Conservation (phyloP, 2,113 vertebrate genomes). For the Toxostoma redivivum region DNA sequence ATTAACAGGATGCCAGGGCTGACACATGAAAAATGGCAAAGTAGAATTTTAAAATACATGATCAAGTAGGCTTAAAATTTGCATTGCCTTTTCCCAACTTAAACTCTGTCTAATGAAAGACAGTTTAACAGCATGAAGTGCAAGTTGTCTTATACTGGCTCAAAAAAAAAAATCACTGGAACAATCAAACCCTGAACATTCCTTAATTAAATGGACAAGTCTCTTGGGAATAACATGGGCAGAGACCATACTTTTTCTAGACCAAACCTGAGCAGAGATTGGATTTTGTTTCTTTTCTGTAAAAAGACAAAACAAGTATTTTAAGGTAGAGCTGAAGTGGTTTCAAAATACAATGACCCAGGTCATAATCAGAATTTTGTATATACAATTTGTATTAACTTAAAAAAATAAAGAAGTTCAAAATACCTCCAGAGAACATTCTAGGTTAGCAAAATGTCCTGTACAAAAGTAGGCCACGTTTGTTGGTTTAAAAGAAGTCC, state of each 20-base stretch:
- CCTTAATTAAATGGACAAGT: not conserved
- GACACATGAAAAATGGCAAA: not conserved
- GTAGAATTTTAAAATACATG: not conserved
- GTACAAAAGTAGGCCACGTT: conserved; percentile 68
- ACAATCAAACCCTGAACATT: not conserved
- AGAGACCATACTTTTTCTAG: not conserved
- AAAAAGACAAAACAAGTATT: not conserved
- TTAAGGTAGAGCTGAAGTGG: not conserved
- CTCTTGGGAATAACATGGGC: not conserved
- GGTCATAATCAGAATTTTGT: not conserved
- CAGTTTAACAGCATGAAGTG: not conserved
- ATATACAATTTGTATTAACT: conserved; percentile 1
- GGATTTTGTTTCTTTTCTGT: not conserved
- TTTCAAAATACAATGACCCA: not conserved
- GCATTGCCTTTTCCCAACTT: not conserved
- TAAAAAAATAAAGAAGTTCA: conserved; percentile 60
- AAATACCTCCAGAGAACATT: conserved; percentile 51
- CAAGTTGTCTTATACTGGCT: not conserved
- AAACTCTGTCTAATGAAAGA: not conserved
- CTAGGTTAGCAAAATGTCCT: conserved; percentile 59
- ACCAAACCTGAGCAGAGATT: conserved; percentile 30
- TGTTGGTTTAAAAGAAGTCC: conserved; percentile 67
- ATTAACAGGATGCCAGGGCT: not conserved
- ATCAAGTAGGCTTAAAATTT: not conserved
- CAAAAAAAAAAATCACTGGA: not conserved